Percentiles rank a stretch among this genome's conserved stretches.
Conservation (phyloP, 2,113 vertebrate species). For the Anser brachyrhynchus region DNA sequence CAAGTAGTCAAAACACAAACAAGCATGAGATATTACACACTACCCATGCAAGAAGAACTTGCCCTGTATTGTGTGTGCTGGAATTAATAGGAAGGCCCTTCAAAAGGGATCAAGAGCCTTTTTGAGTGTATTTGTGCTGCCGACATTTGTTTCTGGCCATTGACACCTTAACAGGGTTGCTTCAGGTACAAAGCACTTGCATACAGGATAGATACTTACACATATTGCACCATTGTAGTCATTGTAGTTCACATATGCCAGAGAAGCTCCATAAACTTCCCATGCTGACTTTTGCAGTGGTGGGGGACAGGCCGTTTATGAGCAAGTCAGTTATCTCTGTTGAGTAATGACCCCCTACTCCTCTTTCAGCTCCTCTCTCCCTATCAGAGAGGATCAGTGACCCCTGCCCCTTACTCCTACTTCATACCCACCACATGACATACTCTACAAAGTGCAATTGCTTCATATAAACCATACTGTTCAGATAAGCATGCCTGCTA, state of each 20-base stretch:
- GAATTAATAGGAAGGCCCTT: neutral
- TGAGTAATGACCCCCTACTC: neutral
- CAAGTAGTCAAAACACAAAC: neutral
- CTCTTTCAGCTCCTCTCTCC: neutral
- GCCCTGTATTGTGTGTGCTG: neutral
- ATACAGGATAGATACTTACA: neutral
- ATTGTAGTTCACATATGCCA: neutral
- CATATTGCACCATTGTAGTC: neutral
- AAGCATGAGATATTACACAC: neutral
- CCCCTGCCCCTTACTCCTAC: neutral
- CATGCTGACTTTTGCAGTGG: neutral
- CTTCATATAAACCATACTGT: neutral
- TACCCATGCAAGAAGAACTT: neutral
- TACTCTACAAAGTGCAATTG: neutral
- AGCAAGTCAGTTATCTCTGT: neutral
- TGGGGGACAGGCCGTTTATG: neutral
- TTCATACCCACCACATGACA: neutral
- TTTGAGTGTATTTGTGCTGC: neutral
- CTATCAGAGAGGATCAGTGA: neutral
- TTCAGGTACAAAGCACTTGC: neutral
- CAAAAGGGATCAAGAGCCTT: neutral
- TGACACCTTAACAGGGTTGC: neutral
- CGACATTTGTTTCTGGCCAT: neutral
- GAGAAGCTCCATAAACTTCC: neutral
- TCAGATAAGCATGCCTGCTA: neutral